These are phyloP conservation scores for Aphis gossypii DNA, from an alignment of 1,140 invertebrate species.

Conservation along the genomic window DNA sequence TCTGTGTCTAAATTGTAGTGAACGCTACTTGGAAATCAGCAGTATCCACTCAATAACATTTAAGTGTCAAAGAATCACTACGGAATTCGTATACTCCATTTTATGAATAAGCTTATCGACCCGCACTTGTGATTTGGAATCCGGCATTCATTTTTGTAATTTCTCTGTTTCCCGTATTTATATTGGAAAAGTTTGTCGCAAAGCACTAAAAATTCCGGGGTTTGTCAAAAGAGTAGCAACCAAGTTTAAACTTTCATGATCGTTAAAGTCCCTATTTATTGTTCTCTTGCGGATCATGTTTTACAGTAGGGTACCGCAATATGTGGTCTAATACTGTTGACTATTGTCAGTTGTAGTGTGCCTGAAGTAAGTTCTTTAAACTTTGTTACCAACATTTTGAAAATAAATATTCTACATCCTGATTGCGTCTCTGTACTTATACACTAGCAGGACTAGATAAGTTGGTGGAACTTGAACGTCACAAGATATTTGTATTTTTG, in stretches of 20 bases:
- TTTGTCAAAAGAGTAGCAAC: background rate
- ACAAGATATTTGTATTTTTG: background rate
- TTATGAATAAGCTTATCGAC: background rate
- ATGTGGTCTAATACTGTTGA: background rate
- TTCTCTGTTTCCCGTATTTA: background rate
- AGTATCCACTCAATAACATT: background rate
- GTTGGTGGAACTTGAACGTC: background rate
- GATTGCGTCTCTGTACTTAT: background rate
- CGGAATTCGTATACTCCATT: background rate
- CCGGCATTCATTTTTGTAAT: background rate
- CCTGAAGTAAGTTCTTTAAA: background rate
- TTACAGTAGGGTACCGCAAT: background rate
- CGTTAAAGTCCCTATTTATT: slow-evolving; percentile 10
- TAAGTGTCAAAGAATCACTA: background rate
- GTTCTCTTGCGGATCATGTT: background rate
- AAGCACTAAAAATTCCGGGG: background rate
- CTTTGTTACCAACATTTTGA: background rate
- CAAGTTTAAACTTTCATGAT: background rate
- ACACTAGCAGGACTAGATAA: background rate
- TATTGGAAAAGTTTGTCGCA: background rate
- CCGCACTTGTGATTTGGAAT: background rate
- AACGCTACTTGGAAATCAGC: background rate
- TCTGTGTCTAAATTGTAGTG: background rate
- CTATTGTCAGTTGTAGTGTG: background rate
- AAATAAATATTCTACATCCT: background rate